These are phyloP conservation scores for Pseudorhiza aurosa DNA, from an alignment of 30 jellyfish, hydroid and myxozoan species.

Conservation along the genomic window DNA sequence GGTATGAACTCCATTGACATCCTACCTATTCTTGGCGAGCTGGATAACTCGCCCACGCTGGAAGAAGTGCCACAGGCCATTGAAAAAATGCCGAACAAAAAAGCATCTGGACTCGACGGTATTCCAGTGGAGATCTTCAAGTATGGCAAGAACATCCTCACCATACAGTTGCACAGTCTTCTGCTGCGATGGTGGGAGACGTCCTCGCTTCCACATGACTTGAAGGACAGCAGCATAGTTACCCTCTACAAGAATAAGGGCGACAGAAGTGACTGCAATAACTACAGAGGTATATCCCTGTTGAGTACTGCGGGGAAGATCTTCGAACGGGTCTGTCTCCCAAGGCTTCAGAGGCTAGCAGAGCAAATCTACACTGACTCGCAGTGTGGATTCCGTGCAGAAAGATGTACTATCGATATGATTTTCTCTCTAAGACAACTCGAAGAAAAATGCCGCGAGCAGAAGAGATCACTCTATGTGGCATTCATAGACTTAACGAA, in stretches of 20 bases:
- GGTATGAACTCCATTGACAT: background rate
- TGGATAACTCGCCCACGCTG: background rate
- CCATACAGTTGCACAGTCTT: background rate
- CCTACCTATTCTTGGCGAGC: background rate
- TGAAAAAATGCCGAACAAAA: background rate
- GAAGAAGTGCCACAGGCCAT: background rate
- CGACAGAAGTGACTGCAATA: constrained; percentile 49
- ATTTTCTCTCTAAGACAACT: no score
- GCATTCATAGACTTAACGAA: no score
- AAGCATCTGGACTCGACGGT: background rate
- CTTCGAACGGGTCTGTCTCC: no score
- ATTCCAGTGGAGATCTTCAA: background rate
- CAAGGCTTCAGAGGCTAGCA: no score
- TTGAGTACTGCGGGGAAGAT: no score
- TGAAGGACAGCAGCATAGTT: constrained; percentile 19
- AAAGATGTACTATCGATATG: no score
- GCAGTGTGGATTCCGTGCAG: no score
- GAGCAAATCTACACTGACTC: no score
- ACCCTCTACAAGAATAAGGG: constrained; percentile 52
- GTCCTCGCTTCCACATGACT: constrained; percentile 21
- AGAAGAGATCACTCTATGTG: no score
- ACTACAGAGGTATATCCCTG: no score
- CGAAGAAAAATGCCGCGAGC: no score
- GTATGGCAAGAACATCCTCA: background rate
- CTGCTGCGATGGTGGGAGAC: constrained; percentile 26